Percentiles rank a stretch among this genome's conserved stretches.
phyloP scores from a whole-genome alignment of 2,113 vertebrate species.

The Carollia perspicillata region DNA sequence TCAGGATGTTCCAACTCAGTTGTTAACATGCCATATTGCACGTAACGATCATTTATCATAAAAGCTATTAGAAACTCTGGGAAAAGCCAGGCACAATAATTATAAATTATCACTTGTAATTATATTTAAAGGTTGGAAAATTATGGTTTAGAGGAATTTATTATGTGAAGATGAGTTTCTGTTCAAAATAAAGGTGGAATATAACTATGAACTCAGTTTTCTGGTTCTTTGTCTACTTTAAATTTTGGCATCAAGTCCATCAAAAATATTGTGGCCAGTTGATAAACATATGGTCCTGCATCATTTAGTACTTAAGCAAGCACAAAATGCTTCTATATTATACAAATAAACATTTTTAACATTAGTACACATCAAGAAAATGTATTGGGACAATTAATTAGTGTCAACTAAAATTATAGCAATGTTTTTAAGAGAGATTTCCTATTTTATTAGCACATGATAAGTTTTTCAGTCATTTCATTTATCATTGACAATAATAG shows the following conservation, averaged over 20 bases:
- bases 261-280: not conserved
- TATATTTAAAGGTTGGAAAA: conserved; percentile 14
- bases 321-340: not conserved
- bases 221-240: not conserved
- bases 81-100: not conserved
- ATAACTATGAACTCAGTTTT: not conserved
- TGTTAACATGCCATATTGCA: not conserved
- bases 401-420: not conserved
- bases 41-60: conserved; percentile 25
- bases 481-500: not conserved
- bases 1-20: conserved; percentile 6
- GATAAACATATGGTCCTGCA: not conserved
- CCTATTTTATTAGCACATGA: not conserved
- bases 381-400: not conserved
- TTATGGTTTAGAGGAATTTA: not conserved
- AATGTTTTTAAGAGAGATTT: not conserved
- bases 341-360: not conserved
- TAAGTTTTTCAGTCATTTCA: not conserved
- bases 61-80: conserved; percentile 17
- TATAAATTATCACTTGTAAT: conserved; percentile 16
- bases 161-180: not conserved
- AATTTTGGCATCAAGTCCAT: not conserved
- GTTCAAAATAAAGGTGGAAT: not conserved
- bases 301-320: not conserved
- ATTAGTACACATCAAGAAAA: not conserved